Base-by-base conservation (phyloP, 2,888 invertebrate species). In the Masnerella sp. region DNA sequence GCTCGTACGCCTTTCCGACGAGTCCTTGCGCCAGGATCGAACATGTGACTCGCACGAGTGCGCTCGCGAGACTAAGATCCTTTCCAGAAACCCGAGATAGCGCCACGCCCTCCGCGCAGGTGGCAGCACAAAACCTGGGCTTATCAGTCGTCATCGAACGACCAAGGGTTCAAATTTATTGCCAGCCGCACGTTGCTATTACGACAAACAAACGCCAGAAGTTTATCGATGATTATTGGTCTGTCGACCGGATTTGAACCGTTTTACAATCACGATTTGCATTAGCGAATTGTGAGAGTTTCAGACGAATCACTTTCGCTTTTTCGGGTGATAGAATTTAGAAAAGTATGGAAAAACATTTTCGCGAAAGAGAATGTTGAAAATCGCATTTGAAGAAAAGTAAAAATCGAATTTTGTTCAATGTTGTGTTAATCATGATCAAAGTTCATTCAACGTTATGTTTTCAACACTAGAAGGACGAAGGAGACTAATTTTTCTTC, bases 91-190 rank as follows among this genome's bases (percentile, higher is more conserved):
- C 49, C 42, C 62, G 36, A 70, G 69, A 62, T 61, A 70, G 61
- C 61, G 42, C 69, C 69, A 70, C 69, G 34, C 69, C 61, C 69
- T 61, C 61, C 9, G 40, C 62, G 61, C 69, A 61, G 69, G 54
- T 62, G 69, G 69, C 69, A 70, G 69, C 69, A 70, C 69, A 32
- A 45, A 70, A 40, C 69, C 38, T 47, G 2, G 49, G 42, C 34
- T 70, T 70, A 62, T 70, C 62, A 56, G 51, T 59, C 51, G 68
- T 49, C 59, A 68, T 68, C 22, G 51, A 59, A 36, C 36, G 58
- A 28, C 51, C 12, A 59, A 59, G 52, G 68, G 51, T 18, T 59
- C 28, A 8, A 15, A 68, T 68, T 68, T 59, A 68, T 59, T 36
- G 32, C 68, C 25, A 20, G 18, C 22, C 25, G 15, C 58, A 68